Evolutionary conservation across 1,140 invertebrate species (phyloP), one percentile per base, ranked within the genome.

Genomic region (Meloidogyne chitwoodi): DNA sequence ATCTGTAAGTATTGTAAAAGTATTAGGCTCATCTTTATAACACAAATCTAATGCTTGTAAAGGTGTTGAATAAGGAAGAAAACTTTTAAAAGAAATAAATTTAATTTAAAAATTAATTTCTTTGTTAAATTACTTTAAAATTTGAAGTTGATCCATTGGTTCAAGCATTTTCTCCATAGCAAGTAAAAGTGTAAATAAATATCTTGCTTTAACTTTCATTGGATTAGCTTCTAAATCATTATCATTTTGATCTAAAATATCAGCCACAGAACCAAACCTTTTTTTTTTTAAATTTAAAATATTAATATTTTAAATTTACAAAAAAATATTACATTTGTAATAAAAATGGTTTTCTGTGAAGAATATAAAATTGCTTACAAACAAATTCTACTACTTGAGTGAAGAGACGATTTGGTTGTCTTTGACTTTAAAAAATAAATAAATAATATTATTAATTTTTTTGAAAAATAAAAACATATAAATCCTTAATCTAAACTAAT

Each of bases 221-320:
- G 87, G 79, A 79, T 87, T 87, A 29, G 85, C 82, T 26, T 88
- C 87, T 16, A 87, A 78, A 63, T 87, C 84, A 48, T 80, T 85
- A 44, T 80, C 80, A 38, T 82, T 87, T 62, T 89, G 85, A 75
- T 98, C 95, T 38, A 99, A 90, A 83, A 98, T 94, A 2, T 95
- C 93, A 0, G 96, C 96, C 2, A 97, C 93, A 65, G 94, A 95
- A 8, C 96, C 96, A 89, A 99, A 98, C 94, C 98, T 96, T 91
- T 99, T 93, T 10, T 88, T 99, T 98, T 87, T 99, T 27, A 74
- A 67, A 71, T 24, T n/a, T n/a, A n/a, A n/a, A n/a, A n/a, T n/a
- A n/a, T n/a, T n/a, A n/a, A n/a, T n/a, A n/a, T 71, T 12, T 22
- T 34, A 77, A 77, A 62, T 34, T 76, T 67, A 68, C 22, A 69